Base-by-base conservation (phyloP, 2,888 invertebrate genomes). In the Euzetes globulus region DNA sequence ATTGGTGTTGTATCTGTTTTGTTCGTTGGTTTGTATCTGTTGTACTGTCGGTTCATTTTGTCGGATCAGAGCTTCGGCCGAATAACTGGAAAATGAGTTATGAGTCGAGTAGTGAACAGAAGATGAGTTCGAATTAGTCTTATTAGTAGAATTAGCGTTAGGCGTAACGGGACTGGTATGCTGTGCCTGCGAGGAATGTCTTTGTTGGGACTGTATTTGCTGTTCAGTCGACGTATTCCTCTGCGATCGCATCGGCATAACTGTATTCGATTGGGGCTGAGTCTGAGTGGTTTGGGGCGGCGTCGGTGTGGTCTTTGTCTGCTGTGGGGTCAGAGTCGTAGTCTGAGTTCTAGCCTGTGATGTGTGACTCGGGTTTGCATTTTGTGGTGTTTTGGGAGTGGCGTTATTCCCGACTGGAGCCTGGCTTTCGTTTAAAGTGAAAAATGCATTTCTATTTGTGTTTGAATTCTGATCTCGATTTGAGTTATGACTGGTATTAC, bases 61-160 rank as follows among this genome's bases (percentile, higher is more conserved):
- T 19, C 75, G 29, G 70, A 75, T 68, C 17, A 75, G 68, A 5
- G 75, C 73, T 73, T 75, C 75, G 33, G 75, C 75, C 17, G 75
- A 75, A 68, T 75, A 75, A 68, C 55, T 68, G 1, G 65, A 65
- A 65, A 65, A 65, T 19, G 65, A 65, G 41, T 65, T 65, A 19
- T 65, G 65, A 15, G 65, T 65, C 33, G 75, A 75, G 25, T 47
- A 71, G 4, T 71, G 71, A 47, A 19, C 71, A 0, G 37, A 41
- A 58, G 58, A 27, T 13, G 27, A 27, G 17, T 27, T 58, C n/a
- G 37, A 19, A 7, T 7, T 25, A 13, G 29, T 65, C 19, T 65
- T 65, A 37, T 65, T 65, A 4, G 13, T 4, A 17, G 58, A 27
- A 9, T 29, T 58, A 2, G 58, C 13, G 7, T 29, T 58, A 19